Percentiles rank a stretch among this genome's conserved stretches.
Evolutionary conservation across 2,888 invertebrate genomes (phyloP).

Genomic region (Apamea sordens): DNA sequence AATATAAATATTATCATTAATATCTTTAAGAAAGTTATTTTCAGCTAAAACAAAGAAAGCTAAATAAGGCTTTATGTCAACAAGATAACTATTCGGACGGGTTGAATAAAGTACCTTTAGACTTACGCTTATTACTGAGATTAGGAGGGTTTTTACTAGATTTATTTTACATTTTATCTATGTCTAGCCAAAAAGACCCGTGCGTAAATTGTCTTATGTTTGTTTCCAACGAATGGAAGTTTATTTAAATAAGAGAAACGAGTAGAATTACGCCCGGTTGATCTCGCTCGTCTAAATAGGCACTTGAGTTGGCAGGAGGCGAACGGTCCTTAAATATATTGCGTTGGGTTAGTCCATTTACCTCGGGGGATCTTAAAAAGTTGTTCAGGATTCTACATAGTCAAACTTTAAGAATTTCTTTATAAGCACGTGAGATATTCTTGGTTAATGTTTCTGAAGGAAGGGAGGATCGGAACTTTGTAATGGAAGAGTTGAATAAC

Average conservation of each 20-base stretch:
- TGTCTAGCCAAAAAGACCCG: slow-evolving; percentile 27
- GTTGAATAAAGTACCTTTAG: slow-evolving; percentile 36
- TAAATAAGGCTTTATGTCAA: slow-evolving; percentile 19
- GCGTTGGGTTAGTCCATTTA: slow-evolving; percentile 51
- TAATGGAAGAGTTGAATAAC: slow-evolving; percentile 27
- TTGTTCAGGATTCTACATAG: slow-evolving; percentile 55
- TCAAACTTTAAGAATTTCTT: slow-evolving; percentile 59
- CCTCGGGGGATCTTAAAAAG: slow-evolving; percentile 53
- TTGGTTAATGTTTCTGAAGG: slow-evolving; percentile 49
- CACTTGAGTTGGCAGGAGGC: slow-evolving; percentile 58
- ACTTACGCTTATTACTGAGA: slow-evolving; percentile 20
- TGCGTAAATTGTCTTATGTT: slow-evolving; percentile 46
- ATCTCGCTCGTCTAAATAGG: slow-evolving; percentile 54
- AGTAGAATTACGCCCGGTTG: slow-evolving; percentile 56
- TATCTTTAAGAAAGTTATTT: slow-evolving; percentile 16
- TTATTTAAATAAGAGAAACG: slow-evolving; percentile 58
- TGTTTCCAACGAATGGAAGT: slow-evolving; percentile 54
- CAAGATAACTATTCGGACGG: slow-evolving; percentile 32
- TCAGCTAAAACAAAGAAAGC: not conserved
- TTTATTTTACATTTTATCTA: slow-evolving; percentile 51
- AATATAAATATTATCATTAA: slow-evolving; percentile 26
- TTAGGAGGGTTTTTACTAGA: slow-evolving; percentile 27
- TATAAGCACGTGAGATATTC: slow-evolving; percentile 55
- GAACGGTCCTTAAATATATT: slow-evolving; percentile 59
- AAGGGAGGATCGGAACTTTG: slow-evolving; percentile 41